Evolutionary conservation across 1,140 invertebrate species (phyloP), one percentile per base, ranked within the genome.

Genomic region (Oryctes rhinoceros): DNA sequence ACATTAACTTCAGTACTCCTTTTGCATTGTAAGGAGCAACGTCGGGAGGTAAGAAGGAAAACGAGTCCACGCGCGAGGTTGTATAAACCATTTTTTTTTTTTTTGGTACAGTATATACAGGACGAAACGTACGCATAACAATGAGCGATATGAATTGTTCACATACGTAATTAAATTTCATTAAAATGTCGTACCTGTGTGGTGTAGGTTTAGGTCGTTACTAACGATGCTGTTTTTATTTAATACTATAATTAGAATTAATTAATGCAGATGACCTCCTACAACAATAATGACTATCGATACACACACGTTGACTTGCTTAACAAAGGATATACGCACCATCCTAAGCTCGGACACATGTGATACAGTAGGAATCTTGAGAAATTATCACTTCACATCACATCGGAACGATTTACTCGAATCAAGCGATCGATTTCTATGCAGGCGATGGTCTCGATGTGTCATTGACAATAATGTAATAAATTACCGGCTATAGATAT

Each of bases 321-420:
- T 59, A 6, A 18, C 15, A 59, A 59, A 59, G 18, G n/a, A 18
- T n/a, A 59, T 18, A n/a, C 18, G 53, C 53, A n/a, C 15, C 6
- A 18, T 59, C 5, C 13, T 59, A 59, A 6, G n/a, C n/a, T 1
- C 13, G 4, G 4, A 53, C 13, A 15, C 13, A 15, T 15, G 13
- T 53, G 6, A 15, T 59, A 18, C 5, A 59, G 5, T 18, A 18
- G 0, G 13, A 2, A n/a, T 59, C 53, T n/a, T 59, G 15, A 6
- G 18, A 59, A 59, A 59, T 59, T 59, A 59, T n/a, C n/a, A 59
- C 15, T 59, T 59, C 53, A 59, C 18, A 59, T 59, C 53, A 59
- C 53, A 59, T 59, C 53, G 15, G n/a, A n/a, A 18, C 53, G 18
- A 59, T 59, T n/a, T 59, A 59, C 53, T 59, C 53, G n/a, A 18